Base-by-base conservation (phyloP, 2,113 vertebrate species). In the Falco punctatus region DNA sequence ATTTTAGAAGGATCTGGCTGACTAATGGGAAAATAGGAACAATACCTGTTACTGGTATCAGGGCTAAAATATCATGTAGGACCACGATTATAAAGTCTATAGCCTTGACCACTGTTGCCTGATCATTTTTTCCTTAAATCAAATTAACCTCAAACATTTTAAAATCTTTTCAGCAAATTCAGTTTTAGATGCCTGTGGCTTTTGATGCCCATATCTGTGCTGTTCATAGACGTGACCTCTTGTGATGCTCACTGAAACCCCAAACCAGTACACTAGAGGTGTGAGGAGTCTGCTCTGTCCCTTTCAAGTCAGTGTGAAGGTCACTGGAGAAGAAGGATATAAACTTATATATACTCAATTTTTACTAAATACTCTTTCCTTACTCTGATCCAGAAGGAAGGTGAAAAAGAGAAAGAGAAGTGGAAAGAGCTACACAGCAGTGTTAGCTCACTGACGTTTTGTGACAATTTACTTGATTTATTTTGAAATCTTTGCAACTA, bases 161-260 rank as follows among this genome's bases (percentile, higher is more conserved):
- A 0, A 88, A 82, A 62, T n/a, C 40, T 55, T 85, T 64, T 49
- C 51, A n/a, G 10, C 11, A 81, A 86, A 77, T 54, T 40, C 82
- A 17, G 3, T 59, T 86, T 77, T 80, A 86, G 30, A 54, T 58
- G 19, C 11, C 54, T 49, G 58, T 58, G 46, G 18, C 2, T 38
- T 82, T 71, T 52, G 8, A 42, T 38, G 33, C 9, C n/a, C 3
- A 0, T 35, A 35, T 13, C 0, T 0, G 48, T 42, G 49, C 6
- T 57, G 20, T 71, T 79, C 72, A 44, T 5, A 84, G 9, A 78
- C 35, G 13, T 20, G 19, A 64, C 1, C 4, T 75, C 65, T 58
- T 74, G 27, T 5, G 33, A 48, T 22, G 44, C 52, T 49, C 40
- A 17, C 28, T 70, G 11, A 92, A 94, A 48, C n/a, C 18, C 30